Base-by-base conservation (phyloP, 2,797 vertebrate genomes). In the Harpagifer antarcticus region DNA sequence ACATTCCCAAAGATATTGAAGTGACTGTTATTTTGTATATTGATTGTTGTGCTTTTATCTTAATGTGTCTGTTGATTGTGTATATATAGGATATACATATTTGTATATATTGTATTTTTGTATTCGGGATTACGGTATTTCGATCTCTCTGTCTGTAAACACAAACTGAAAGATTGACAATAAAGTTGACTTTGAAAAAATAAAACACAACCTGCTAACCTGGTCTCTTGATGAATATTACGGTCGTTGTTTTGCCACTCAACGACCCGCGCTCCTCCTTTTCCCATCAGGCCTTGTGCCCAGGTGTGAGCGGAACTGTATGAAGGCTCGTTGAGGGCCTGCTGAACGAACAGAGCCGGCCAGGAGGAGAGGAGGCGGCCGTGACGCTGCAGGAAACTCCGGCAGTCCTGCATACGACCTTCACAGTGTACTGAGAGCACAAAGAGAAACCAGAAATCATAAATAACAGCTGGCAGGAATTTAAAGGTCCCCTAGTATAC, bases 331-430 rank as follows among this genome's bases (percentile, higher is more conserved):
- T 95, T 96, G 42, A 96, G 88, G 9, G 96, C 96, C 85, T 96
- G 95, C 86, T 98, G 97, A 53, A 91, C 33, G 68, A 96, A 96
- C 8, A 97, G 92, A 9, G 86, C 72, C 0, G 96, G 96, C 86
- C 94, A 95, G 59, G 88, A 91, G 53, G 95, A 92, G 43, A 97
- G 92, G 12, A 95, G 69, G 9, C 88, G 40, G 12, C 91, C 77
- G 50, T 97, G 95, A 27, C 88, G 91, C 54, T 59, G 90, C 84
- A 97, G 89, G 82, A 98, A 97, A 33, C 62, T 65, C 13, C 53
- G 66, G 53, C 95, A 96, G 3, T 88, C 86, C 2, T 78, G 73
- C 12, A 94, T 53, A 44, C 67, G 44, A 0, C 19, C 71, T n/a
- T 67, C 58, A 27, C 42, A 0, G 50, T 7, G 5, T 3, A 1